Conservation (phyloP, 2,113 vertebrate genomes). For the Xyrauchen texanus region DNA sequence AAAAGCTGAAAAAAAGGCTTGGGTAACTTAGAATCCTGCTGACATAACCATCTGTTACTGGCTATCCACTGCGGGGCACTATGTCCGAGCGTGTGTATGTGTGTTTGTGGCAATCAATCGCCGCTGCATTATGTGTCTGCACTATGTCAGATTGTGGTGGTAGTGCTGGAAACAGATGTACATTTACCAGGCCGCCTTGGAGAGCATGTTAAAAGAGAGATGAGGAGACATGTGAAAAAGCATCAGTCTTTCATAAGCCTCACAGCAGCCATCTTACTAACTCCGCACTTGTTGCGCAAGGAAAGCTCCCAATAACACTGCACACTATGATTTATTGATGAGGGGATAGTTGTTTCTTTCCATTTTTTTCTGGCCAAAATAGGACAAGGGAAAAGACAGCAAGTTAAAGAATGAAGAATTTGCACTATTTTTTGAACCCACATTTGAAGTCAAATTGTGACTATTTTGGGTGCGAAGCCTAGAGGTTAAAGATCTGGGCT, state of each 20-base stretch:
- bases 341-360: neutral
- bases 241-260: slow-evolving; percentile 19
- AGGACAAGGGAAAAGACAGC: slow-evolving; percentile 8
- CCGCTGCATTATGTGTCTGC: slow-evolving; percentile 31
- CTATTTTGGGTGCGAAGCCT: too few species aligned
- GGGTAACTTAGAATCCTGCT: slow-evolving; percentile 40
- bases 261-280: slow-evolving; percentile 25
- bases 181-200: slow-evolving; percentile 23
- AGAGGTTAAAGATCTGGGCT: too few species aligned
- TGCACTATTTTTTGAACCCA: neutral
- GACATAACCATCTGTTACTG: slow-evolving; percentile 54
- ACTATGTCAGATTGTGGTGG: slow-evolving; percentile 41
- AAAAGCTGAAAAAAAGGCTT: neutral
- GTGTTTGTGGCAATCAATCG: slow-evolving; percentile 38
- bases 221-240: slow-evolving; percentile 9
- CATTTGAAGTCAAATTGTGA: neutral
- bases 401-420: neutral
- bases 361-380: neutral
- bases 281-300: slow-evolving; percentile 7
- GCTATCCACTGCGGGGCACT: slow-evolving; percentile 33
- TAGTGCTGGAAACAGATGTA: slow-evolving; percentile 42
- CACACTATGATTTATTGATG: neutral
- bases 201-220: slow-evolving; percentile 34
- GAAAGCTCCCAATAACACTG: slow-evolving; percentile 4
- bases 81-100: neutral